These are phyloP conservation scores for Drosophila neonasuta DNA, from an alignment of 2,888 invertebrate genomes.

Conservation along the genomic window DNA sequence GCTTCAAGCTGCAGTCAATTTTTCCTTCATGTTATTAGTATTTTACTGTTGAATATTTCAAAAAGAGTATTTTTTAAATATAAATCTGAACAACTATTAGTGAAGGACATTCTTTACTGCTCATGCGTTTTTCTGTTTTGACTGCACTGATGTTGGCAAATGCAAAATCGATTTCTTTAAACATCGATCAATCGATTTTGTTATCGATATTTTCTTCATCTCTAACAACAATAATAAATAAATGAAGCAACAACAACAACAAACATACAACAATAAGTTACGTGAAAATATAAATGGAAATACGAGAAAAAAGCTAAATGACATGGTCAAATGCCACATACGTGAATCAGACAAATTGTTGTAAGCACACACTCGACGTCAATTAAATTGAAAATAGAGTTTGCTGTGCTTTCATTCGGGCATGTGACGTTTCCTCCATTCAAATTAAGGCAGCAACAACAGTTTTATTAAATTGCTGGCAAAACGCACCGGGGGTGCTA, in stretches of 20 bases:
- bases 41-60: too few species aligned
- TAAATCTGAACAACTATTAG: too few species aligned
- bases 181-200: not conserved
- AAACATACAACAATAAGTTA: constrained; percentile 58
- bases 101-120: too few species aligned
- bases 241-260: constrained; percentile 37
- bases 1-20: too few species aligned
- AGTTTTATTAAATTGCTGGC: constrained; percentile 23
- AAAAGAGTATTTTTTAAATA: too few species aligned
- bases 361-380: constrained; percentile 25
- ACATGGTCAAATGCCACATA: constrained; percentile 41
- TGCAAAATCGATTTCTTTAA: not conserved
- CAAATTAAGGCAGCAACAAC: not conserved
- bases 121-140: not conserved
- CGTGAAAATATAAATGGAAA: constrained; percentile 71
- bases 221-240: constrained; percentile 31
- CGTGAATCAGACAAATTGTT: constrained; percentile 38
- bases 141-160: not conserved
- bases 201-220: not conserved
- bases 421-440: constrained; percentile 55
- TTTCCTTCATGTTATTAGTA: too few species aligned
- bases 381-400: constrained; percentile 33
- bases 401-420: constrained; percentile 31
- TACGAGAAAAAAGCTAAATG: constrained; percentile 57
- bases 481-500: constrained; percentile 49